Evolutionary conservation across 2,797 vertebrate species (phyloP).

Genomic region (Macrochelys suwanniensis): DNA sequence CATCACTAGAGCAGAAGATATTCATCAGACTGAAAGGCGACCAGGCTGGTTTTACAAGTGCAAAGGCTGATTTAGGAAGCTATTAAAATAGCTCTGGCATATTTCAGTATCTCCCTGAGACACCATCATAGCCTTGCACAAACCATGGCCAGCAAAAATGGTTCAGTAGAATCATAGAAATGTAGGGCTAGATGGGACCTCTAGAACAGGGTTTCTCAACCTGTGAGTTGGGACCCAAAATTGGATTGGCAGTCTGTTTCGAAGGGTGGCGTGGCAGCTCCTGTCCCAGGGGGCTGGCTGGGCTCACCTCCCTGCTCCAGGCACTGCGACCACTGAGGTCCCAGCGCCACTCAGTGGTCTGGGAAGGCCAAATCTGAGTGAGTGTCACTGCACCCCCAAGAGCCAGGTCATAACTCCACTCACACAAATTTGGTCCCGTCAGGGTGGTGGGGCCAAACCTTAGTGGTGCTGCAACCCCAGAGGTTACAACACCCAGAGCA

Average conservation of each 20-base stretch:
- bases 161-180: not conserved
- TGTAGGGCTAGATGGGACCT: not conserved
- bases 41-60: not conserved
- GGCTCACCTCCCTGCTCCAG: not conserved
- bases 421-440: not conserved
- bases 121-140: not conserved
- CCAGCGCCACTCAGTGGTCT: not conserved
- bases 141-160: not conserved
- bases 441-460: not conserved
- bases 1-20: conserved; percentile 19
- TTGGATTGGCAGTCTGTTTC: not conserved
- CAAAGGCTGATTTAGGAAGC: not conserved
- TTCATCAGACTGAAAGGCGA: not conserved
- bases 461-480: not conserved
- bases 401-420: not conserved
- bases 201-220: not conserved
- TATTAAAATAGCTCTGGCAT: not conserved
- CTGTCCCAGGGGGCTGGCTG: not conserved
- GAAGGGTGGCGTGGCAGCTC: not conserved
- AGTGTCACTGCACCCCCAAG: not conserved
- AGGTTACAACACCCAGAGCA: not conserved
- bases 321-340: not conserved
- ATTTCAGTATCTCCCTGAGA: not conserved
- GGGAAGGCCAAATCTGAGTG: not conserved
- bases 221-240: not conserved